Conservation (phyloP, 2,888 invertebrate genomes). For the Dynastes tityus region DNA sequence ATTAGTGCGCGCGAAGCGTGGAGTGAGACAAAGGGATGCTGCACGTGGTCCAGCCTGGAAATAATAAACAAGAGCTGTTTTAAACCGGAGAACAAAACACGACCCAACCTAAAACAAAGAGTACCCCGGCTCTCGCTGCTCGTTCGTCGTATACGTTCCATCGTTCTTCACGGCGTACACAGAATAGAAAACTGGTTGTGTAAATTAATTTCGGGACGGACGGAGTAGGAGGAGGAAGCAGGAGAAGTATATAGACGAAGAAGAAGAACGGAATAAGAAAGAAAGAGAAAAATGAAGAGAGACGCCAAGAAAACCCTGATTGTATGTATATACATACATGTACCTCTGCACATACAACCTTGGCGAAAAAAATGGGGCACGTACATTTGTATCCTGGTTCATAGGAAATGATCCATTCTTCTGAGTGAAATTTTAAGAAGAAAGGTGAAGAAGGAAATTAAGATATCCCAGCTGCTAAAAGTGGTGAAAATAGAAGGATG, state of each 20-base stretch:
- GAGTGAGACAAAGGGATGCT: conserved; percentile 55
- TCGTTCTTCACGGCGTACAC: conserved; percentile 32
- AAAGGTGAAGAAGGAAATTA: too few relatives aligned
- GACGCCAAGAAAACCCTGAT: conserved; percentile 28
- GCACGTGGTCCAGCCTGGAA: conserved; percentile 63
- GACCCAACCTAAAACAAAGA: conserved; percentile 68
- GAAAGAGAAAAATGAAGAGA: conserved; percentile 20
- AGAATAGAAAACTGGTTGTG: conserved; percentile 67
- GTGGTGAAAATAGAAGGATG: too few relatives aligned
- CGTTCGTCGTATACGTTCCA: conserved; percentile 20
- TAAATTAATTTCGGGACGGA: conserved; percentile 67
- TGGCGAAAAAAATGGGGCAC: conserved; percentile 14
- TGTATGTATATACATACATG: conserved; percentile 44
- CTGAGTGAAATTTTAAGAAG: too few relatives aligned
- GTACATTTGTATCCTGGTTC: too few relatives aligned
- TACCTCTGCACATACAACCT: conserved; percentile 44
- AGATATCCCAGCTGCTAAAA: too few relatives aligned
- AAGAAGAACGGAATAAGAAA: conserved; percentile 23
- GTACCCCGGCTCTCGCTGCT: conserved; percentile 58
- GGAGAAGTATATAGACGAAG: conserved; percentile 34
- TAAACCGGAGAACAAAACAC: conserved; percentile 68
- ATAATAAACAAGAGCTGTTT: conserved; percentile 70
- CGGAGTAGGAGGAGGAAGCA: conserved; percentile 45
- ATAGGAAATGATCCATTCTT: too few relatives aligned
- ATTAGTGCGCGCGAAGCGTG: conserved; percentile 53